Conservation (phyloP, 2,797 vertebrate species). For the Pipistrellus pipistrellus region DNA sequence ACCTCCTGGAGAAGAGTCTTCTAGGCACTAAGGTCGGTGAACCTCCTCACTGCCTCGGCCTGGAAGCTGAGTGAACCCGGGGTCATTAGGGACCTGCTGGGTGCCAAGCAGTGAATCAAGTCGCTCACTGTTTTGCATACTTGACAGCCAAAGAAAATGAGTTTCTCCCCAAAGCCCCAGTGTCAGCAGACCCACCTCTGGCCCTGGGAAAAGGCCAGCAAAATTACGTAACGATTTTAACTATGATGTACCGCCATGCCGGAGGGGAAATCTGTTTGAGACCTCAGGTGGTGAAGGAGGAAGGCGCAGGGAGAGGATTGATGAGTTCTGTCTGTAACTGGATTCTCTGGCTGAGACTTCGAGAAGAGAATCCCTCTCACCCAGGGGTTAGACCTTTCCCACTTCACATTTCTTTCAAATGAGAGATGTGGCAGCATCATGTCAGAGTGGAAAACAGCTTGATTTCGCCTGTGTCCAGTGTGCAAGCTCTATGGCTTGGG, state of each 20-base stretch:
- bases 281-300: constrained; percentile 58
- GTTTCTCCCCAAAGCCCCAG: constrained; percentile 45
- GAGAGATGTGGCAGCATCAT: background rate
- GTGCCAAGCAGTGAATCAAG: constrained; percentile 43
- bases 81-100: constrained; percentile 17
- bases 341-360: background rate
- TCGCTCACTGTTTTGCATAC: constrained; percentile 48
- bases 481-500: accelerated
- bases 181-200: constrained; percentile 62
- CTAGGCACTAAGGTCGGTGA: background rate
- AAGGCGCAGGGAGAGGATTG: background rate
- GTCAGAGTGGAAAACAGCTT: background rate
- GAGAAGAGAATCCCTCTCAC: background rate
- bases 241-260: background rate
- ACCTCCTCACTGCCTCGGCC: background rate
- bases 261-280: background rate
- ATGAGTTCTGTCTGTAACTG: background rate
- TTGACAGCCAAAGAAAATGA: constrained; percentile 74
- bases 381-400: background rate
- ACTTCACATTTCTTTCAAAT: background rate
- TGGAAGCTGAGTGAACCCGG: background rate
- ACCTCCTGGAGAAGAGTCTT: background rate
- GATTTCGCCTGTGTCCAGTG: background rate
- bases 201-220: constrained; percentile 58
- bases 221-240: constrained; percentile 71